Conservation (phyloP, 2,797 vertebrate genomes). For the Micrastur ruficollis region DNA sequence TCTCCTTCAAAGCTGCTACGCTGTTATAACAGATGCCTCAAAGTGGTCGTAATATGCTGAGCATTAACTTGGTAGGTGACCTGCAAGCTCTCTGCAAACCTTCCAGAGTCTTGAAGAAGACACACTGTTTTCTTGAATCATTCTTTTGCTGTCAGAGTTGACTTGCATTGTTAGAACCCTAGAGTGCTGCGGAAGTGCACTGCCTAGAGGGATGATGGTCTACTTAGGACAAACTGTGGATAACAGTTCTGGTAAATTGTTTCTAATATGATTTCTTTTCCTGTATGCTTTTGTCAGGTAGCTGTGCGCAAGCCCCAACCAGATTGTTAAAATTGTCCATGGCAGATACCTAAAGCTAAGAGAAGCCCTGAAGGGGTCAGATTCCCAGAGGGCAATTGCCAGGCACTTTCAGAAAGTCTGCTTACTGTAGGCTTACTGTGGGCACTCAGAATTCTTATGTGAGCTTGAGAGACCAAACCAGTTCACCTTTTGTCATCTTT, state of each 20-base stretch:
- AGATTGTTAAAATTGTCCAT: background rate
- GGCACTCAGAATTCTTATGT: background rate
- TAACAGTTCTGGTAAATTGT: background rate
- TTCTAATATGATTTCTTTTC: background rate
- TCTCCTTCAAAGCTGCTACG: background rate
- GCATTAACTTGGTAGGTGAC: background rate
- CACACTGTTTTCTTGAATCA: background rate
- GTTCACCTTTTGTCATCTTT: background rate
- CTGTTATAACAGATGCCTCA: background rate
- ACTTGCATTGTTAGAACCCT: background rate
- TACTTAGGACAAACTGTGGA: background rate
- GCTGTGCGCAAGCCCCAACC: background rate
- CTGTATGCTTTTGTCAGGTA: background rate
- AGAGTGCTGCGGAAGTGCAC: background rate
- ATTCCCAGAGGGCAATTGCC: background rate
- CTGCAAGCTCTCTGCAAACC: background rate
- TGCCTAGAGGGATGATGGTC: background rate
- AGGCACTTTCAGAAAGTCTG: background rate
- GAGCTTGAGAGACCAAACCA: background rate
- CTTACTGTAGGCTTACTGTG: background rate
- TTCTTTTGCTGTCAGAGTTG: background rate
- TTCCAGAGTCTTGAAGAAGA: background rate
- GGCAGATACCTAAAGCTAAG: background rate
- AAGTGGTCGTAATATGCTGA: background rate
- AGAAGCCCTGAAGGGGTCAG: background rate